A percentile compares a stretch with the other conserved stretches of the same genome.
phyloP scores from a whole-genome alignment of 2,113 vertebrate genomes.

The Mandrillus leucophaeus region DNA sequence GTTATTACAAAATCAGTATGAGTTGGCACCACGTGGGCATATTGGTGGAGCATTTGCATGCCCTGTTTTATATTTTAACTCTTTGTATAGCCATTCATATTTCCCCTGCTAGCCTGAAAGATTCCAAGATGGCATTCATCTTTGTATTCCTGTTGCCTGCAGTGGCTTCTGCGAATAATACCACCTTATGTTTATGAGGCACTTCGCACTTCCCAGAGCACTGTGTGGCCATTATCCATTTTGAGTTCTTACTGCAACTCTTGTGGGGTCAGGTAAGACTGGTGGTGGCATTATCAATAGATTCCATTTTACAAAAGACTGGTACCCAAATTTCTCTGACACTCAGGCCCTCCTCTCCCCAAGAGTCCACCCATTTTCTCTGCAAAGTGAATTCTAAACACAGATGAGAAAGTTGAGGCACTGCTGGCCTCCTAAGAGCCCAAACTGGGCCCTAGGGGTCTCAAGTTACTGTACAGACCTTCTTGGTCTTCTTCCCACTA shows the following conservation, averaged over 20 bases:
- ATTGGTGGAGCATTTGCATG: neutral
- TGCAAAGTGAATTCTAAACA: neutral
- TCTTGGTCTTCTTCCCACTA: neutral
- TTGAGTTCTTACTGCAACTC: neutral
- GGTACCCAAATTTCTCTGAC: neutral
- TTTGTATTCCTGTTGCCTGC: neutral
- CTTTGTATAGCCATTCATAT: neutral
- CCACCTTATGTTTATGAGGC: neutral
- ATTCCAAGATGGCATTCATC: neutral
- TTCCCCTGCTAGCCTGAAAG: neutral
- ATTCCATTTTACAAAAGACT: neutral
- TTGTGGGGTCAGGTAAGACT: neutral
- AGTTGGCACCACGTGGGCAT: neutral
- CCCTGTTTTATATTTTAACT: neutral
- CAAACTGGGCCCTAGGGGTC: neutral
- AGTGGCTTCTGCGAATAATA: neutral
- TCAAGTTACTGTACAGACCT: neutral
- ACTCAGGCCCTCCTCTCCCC: neutral
- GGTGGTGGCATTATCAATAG: neutral
- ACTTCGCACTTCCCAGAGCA: neutral
- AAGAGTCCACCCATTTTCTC: neutral
- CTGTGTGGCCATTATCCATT: neutral
- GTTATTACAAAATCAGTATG: neutral
- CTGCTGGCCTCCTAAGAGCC: too few relatives aligned
- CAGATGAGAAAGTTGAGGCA: neutral